Conservation (phyloP, 2,888 invertebrate genomes). For the Steromphala cineraria region DNA sequence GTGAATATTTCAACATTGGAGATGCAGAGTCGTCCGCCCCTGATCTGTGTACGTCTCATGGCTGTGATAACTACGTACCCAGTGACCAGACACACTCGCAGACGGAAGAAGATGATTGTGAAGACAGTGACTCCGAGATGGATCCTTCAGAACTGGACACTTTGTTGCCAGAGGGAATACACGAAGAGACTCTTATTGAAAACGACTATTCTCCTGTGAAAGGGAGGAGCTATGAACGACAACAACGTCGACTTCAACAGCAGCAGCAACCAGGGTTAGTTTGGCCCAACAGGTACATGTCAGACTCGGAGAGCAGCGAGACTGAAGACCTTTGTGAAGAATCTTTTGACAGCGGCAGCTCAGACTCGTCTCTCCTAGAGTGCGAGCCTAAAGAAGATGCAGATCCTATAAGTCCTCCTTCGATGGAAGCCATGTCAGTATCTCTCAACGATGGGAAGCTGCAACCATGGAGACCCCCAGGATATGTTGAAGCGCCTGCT, state of each 20-base stretch:
- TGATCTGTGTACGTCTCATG: not conserved
- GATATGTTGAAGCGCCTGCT: not conserved
- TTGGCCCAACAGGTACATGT: conserved; percentile 12
- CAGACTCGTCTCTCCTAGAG: conserved; percentile 16
- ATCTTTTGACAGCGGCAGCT: conserved; percentile 18
- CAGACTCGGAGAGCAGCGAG: conserved; percentile 10
- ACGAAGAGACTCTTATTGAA: not conserved
- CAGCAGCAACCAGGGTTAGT: not conserved
- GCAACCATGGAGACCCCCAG: conserved; percentile 9
- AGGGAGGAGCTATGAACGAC: not conserved
- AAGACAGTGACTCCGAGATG: not conserved
- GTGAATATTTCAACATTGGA: not conserved
- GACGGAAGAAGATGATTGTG: not conserved
- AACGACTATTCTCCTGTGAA: not conserved
- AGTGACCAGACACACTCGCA: not conserved
- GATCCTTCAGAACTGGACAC: not conserved
- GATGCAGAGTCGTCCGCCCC: not conserved
- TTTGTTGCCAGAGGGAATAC: not conserved
- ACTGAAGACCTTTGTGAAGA: not conserved
- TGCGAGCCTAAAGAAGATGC: not conserved
- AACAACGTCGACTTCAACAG: not conserved
- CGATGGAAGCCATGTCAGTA: not conserved
- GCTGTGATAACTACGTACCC: not conserved
- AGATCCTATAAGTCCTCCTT: not conserved
- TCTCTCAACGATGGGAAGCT: conserved; percentile 6